Evolutionary conservation across 2,797 vertebrate species (phyloP), one percentile per base, ranked within the genome.

Genomic region (Megalops cyprinoides): DNA sequence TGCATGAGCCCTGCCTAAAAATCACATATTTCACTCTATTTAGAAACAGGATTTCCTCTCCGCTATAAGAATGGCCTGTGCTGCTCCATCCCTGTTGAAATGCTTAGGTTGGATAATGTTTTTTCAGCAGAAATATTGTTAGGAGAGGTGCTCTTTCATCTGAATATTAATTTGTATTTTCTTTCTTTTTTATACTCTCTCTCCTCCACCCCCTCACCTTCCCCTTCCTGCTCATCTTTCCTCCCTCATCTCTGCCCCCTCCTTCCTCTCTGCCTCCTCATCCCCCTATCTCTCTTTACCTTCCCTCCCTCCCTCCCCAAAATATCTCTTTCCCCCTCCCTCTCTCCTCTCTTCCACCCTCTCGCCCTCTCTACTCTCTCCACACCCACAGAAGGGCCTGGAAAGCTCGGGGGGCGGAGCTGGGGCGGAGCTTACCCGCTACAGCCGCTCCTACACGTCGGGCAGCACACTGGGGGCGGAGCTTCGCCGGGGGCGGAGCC

Each of bases 391-490:
- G 91, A 90, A 88, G 78, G 82, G 76, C 2, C 62, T 81, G 76
- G 93, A 94, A 56, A 86, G 86, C 76, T 83, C 87, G 58, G 90
- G 84, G 85, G 89, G 80, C 23, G 87, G 83, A 77, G 94, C 94
- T 82, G 91, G 89, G 84, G 88, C 87, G 18, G 94, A 96, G 83
- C 87, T 91, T 2, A 87, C 92, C n/a, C 53, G 90, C 81, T 93
- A 92, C 88, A 96, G 95, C 89, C 89, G 90, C 79, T 96, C 95
- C 6, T 95, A 95, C 39, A 95, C 94, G 0, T 94, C 94, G 0
- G 91, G 91, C 80, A 93, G 90, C 79, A 94, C 94, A 20, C 87
- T 96, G 84, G 95, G 96, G 73, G 88, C 92, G 0, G 95, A 96
- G 85, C 92, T 96, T 34, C 92, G 91, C 42, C 88, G 92, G 74